phyloP scores from a whole-genome alignment of 2,113 vertebrate genomes.

The Indicator indicator region DNA sequence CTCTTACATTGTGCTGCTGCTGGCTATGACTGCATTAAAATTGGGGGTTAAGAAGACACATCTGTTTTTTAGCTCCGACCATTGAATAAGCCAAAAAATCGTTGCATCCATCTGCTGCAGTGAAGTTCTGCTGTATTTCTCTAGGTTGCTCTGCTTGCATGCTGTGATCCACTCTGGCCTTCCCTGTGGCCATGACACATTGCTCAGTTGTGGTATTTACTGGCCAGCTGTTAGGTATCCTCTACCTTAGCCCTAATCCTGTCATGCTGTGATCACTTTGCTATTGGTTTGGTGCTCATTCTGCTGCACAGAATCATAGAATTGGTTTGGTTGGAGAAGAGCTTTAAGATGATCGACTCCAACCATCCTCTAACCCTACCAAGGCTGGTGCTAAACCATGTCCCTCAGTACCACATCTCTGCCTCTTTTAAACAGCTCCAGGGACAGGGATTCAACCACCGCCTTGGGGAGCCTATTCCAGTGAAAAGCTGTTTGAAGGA shows the following conservation, averaged over 20 bases:
- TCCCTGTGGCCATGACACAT: accelerated
- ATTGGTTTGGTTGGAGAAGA: no score
- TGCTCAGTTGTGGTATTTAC: neutral
- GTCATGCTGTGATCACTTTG: accelerated
- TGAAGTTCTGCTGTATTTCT: neutral
- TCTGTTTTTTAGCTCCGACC: neutral
- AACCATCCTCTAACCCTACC: no score
- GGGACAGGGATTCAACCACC: no score
- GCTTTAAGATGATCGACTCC: no score
- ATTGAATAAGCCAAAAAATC: neutral
- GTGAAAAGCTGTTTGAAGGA: neutral
- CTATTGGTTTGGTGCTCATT: neutral
- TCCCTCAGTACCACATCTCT: no score
- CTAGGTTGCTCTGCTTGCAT: accelerated
- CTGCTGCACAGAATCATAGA: neutral
- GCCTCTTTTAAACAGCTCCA: no score
- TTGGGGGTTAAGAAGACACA: neutral
- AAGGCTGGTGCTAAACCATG: no score
- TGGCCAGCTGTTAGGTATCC: neutral
- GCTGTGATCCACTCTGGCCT: neutral
- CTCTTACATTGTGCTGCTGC: accelerated
- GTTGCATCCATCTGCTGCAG: neutral
- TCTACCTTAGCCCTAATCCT: neutral
- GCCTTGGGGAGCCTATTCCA: no score
- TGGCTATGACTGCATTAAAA: neutral